A percentile compares a stretch with the other conserved stretches of the same genome.
These are phyloP conservation scores for Eumerus sabulonum DNA, from an alignment of 2,888 invertebrate species.

Conservation along the genomic window DNA sequence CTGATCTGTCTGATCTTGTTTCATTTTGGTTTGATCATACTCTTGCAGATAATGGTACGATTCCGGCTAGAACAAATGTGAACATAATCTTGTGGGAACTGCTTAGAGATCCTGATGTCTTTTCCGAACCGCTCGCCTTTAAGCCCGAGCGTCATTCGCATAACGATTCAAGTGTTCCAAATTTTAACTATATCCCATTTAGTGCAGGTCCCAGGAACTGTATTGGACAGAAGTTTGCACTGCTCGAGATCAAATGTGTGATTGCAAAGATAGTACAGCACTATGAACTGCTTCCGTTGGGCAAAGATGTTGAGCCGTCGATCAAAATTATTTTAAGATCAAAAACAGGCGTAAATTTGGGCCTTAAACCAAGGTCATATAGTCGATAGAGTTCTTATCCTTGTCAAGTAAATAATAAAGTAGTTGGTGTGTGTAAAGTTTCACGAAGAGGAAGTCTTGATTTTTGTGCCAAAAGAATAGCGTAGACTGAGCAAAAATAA, in stretches of 20 bases:
- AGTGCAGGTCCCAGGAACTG: constrained; percentile 80
- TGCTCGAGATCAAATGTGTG: constrained; percentile 74
- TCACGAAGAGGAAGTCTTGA: too few species aligned
- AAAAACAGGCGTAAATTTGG: constrained; percentile 74
- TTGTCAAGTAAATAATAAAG: too few species aligned
- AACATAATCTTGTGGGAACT: constrained; percentile 75
- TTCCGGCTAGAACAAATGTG: constrained; percentile 75
- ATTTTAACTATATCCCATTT: constrained; percentile 75
- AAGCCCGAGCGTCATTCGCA: constrained; percentile 77
- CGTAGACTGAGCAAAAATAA: too few species aligned
- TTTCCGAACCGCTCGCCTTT: constrained; percentile 73
- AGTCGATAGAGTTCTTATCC: too few species aligned
- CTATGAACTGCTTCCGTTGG: constrained; percentile 74
- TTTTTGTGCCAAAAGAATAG: too few species aligned
- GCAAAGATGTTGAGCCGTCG: constrained; percentile 73
- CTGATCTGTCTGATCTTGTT: background rate
- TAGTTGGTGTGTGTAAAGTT: too few species aligned
- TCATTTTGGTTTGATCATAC: constrained; percentile 1
- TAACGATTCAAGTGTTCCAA: constrained; percentile 76
- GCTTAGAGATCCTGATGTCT: constrained; percentile 72
- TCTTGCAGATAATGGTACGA: constrained; percentile 63
- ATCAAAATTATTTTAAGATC: constrained; percentile 76
- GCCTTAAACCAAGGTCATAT: constrained; percentile 70
- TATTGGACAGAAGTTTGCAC: constrained; percentile 76
- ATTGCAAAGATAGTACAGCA: constrained; percentile 73